A percentile compares a stretch with the other conserved stretches of the same genome.
phyloP scores from a whole-genome alignment of 1,140 invertebrate genomes.

The Zaprionus lachaisei region DNA sequence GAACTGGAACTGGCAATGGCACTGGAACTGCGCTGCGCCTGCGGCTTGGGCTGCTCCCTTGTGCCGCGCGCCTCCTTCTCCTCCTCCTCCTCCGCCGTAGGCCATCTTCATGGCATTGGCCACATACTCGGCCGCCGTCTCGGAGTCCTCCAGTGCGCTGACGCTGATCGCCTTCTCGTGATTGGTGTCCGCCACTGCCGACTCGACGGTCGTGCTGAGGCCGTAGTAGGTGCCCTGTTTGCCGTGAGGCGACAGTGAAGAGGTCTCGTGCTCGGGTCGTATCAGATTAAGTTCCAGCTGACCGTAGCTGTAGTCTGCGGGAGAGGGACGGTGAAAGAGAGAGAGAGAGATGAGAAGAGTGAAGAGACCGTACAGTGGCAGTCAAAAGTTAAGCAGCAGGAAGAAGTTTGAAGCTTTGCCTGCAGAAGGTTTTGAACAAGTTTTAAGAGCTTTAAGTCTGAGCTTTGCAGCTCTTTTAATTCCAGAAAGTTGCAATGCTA shows the following conservation, averaged over 20 bases:
- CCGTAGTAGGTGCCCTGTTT: slow-evolving; percentile 51
- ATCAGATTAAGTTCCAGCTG: slow-evolving; percentile 75
- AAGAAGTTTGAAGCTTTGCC: neutral
- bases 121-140: slow-evolving; percentile 80
- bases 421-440: neutral
- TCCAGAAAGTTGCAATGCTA: neutral
- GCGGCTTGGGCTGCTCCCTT: slow-evolving; percentile 57
- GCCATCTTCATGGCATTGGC: slow-evolving; percentile 78
- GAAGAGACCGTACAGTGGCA: neutral
- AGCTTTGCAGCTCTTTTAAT: neutral
- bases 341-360: neutral
- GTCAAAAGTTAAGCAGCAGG: neutral
- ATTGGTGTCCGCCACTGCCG: slow-evolving; percentile 3
- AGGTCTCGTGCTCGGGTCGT: slow-evolving; percentile 64
- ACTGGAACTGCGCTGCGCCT: slow-evolving; percentile 3
- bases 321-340: neutral
- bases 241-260: slow-evolving; percentile 33
- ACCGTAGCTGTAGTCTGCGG: slow-evolving; percentile 64
- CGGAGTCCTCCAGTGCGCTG: slow-evolving; percentile 65
- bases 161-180: slow-evolving; percentile 6
- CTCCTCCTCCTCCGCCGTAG: slow-evolving; percentile 38
- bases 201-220: slow-evolving; percentile 51
- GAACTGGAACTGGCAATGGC: slow-evolving; percentile 1
- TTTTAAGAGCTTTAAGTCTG: neutral
- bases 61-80: slow-evolving; percentile 17